Conservation (phyloP, 2,113 vertebrate genomes). For the Lophotis ruficrista region DNA sequence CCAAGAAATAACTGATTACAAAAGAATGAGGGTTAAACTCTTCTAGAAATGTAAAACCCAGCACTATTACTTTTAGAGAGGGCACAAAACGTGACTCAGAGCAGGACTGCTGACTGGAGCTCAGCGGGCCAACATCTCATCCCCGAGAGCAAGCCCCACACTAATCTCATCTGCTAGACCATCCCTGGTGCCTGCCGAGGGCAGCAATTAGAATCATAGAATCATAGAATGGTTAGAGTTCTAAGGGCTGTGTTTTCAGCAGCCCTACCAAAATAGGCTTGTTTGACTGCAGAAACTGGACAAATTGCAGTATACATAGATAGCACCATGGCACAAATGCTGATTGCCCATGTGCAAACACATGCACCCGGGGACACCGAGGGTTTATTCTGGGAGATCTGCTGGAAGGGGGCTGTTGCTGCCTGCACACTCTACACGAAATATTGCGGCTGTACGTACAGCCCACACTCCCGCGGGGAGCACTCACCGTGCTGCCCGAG, state of each 20-base stretch:
- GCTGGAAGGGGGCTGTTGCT: background rate
- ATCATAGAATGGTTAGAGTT: no score
- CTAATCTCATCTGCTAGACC: background rate
- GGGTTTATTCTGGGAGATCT: background rate
- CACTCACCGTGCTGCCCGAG: accelerated
- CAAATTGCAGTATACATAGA: background rate
- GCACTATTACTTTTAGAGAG: constrained; percentile 4
- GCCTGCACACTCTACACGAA: background rate
- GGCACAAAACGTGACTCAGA: background rate
- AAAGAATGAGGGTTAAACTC: background rate
- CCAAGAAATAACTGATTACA: background rate
- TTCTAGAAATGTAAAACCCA: background rate
- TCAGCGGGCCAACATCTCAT: background rate
- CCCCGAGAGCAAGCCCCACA: background rate
- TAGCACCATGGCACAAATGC: background rate
- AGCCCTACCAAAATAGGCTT: background rate
- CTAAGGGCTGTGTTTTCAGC: background rate
- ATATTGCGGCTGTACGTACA: background rate
- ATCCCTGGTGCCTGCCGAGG: background rate
- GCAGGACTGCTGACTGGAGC: background rate
- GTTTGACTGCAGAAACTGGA: background rate
- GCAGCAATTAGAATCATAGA: no score
- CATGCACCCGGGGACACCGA: accelerated
- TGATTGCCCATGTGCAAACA: background rate
- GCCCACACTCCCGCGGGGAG: background rate